Evolutionary conservation across 35 echinoderm and acorn worm species (phyloP), one percentile per base, ranked within the genome.

Genomic region (Ophiothrix spiculata): DNA sequence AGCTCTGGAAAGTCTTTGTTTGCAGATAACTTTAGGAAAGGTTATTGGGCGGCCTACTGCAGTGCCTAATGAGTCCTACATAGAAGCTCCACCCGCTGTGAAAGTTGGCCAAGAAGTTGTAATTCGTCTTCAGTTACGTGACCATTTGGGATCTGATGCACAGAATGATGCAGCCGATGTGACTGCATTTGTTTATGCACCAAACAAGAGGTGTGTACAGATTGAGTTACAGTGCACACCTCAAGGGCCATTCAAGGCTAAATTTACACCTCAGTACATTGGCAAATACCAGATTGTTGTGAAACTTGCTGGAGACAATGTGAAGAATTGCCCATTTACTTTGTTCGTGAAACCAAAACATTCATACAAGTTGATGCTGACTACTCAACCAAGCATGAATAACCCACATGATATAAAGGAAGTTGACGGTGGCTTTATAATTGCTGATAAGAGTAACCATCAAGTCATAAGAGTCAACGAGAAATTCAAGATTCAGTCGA

Each of bases 191-290:
- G 60, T 69, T 1, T 69, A 69, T 69, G 60, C 60, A 69, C 60
- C 60, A 12, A 69, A 69, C 60, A 6, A 69, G 3, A 10, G 3
- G 8, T 10, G 10, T 2, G 23, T 69, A 69, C 60, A 69, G 60
- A 69, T 69, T 25, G 60, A 69, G 60, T 69, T 69, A 28, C 60
- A 69, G 60, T 69, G 60, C 23, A 69, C 60, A 69, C 60, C 60
- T 25, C 60, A 69, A 25, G 60, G 60, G 60, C 60, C 60, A 15
- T 69, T 69, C 25, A 69, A 69, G 25, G 23, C 60, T 28, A 69
- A 69, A 25, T 12, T 69, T 28, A 69, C 29, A 28, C 60, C 60
- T 2, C 17, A 69, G 60, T 69, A 69, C 60, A 69, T 69, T 69
- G 60, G 60, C 1, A 69, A 69, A n/a, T 69, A 69, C 23, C 60